Conservation (phyloP, 2,888 invertebrate genomes). For the Mythimna ferrago region DNA sequence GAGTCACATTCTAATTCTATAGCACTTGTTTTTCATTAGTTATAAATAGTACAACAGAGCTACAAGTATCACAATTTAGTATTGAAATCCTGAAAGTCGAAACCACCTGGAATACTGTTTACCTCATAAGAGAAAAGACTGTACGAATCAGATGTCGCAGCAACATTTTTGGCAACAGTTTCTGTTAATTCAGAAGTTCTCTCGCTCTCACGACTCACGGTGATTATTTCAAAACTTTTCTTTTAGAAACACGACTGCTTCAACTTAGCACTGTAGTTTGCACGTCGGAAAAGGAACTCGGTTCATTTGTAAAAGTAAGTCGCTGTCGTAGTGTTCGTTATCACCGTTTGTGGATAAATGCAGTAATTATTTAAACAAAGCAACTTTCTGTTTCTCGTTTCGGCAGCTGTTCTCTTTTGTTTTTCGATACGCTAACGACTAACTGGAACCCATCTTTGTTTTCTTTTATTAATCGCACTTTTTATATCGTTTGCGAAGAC, state of each 20-base stretch:
- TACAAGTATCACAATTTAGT: neutral
- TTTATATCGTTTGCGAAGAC: slow-evolving; percentile 26
- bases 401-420: slow-evolving; percentile 43
- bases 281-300: slow-evolving; percentile 64
- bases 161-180: slow-evolving; percentile 77
- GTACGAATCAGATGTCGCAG: slow-evolving; percentile 66
- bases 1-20: neutral
- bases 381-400: slow-evolving; percentile 54
- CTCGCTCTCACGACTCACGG: slow-evolving; percentile 66
- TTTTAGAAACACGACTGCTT: slow-evolving; percentile 66
- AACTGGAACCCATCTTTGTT: slow-evolving; percentile 27
- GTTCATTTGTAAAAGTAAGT: slow-evolving; percentile 42
- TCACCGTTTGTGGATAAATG: slow-evolving; percentile 50
- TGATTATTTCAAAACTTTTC: slow-evolving; percentile 72
- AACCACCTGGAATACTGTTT: slow-evolving; percentile 36
- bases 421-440: slow-evolving; percentile 48
- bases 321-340: slow-evolving; percentile 55
- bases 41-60: slow-evolving; percentile 1
- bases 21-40: neutral
- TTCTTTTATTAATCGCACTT: slow-evolving; percentile 34
- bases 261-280: slow-evolving; percentile 60
- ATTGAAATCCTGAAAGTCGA: slow-evolving; percentile 15
- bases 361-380: slow-evolving; percentile 47
- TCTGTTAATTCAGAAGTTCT: slow-evolving; percentile 77
- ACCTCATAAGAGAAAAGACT: slow-evolving; percentile 39